Base-by-base conservation (phyloP, 2,797 vertebrate genomes). In the Galaxias olidus region DNA sequence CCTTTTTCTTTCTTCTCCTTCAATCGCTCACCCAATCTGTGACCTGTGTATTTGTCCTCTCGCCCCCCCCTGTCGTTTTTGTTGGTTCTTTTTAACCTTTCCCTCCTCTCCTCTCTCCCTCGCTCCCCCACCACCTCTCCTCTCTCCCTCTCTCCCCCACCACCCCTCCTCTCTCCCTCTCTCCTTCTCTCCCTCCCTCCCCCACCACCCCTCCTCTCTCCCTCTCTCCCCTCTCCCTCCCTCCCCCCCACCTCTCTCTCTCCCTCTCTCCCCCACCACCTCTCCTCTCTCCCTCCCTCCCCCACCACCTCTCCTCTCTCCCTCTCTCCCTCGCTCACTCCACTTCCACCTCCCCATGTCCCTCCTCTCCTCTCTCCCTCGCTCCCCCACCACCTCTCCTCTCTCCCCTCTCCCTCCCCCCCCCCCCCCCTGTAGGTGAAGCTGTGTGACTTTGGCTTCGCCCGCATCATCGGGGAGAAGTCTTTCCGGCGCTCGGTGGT, bases 401-500 rank as follows among this genome's bases (percentile, higher is more conserved):
- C 14, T 0, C 19, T 19, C 13, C 54, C 17, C 15, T 9, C 18
- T 17, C 40, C 17, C 19, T 4, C 19, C 14, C 57, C 47, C 12
- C 30, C 15, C 14, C 0, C 52, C 14, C 13, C 15, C 55, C 4
- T 12, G 9, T 78, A 97, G 96, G 94, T 97, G 72, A 97, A 97
- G 79, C 78, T 97, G 59, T 97, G 96, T 11, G 96, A 97, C 79
- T 97, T 97, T 58, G 96, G 96, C 54, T 97, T 97, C 47, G 96
- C 96, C 0, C 93, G 96, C 4, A 97, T 97, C 78, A 97, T 97
- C 0, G 96, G 96, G 0, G 96, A 97, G 80, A 97, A 96, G 81
- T 97, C 96, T 0, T 96, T 97, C 85, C 92, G 96, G 0, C 94
- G 96, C 14, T 97, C 96, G 0, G 96, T 97, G 18, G 96, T 97